These are phyloP conservation scores for Dicyrtomina minuta DNA, from an alignment of 2,888 invertebrate genomes.

Conservation along the genomic window DNA sequence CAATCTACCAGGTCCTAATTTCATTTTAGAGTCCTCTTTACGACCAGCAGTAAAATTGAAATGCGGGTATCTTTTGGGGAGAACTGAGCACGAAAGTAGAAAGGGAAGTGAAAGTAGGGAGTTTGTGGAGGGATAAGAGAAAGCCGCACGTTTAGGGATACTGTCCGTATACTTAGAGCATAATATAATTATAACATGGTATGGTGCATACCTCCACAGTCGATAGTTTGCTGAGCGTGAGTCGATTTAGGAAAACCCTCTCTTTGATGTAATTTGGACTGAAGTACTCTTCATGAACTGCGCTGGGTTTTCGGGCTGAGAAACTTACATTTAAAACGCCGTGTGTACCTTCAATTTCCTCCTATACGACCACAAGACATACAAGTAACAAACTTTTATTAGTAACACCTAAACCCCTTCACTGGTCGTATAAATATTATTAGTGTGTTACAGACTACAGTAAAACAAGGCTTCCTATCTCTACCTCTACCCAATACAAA, in stretches of 20 bases:
- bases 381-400: constrained; percentile 26
- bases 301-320: constrained; percentile 80
- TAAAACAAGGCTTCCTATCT: background rate
- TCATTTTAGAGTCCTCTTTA: constrained; percentile 23
- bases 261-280: constrained; percentile 87
- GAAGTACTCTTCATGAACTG: constrained; percentile 71
- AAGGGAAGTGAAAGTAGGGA: constrained; percentile 18
- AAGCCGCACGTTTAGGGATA: background rate
- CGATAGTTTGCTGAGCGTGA: constrained; percentile 80
- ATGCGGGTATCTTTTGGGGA: background rate
- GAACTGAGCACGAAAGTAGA: constrained; percentile 16
- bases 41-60: constrained; percentile 15
- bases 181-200: too few relatives aligned
- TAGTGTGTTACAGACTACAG: too few relatives aligned
- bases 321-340: constrained; percentile 92
- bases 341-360: constrained; percentile 83
- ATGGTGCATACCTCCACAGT: constrained; percentile 69
- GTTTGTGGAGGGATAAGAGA: background rate
- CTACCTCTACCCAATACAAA: background rate
- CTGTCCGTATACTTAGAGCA: too few relatives aligned
- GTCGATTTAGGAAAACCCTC: constrained; percentile 87
- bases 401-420: constrained; percentile 8
- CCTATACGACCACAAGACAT: constrained; percentile 59
- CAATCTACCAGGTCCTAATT: background rate
- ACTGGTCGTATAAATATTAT: constrained; percentile 4